Evolutionary conservation across 2,113 vertebrate species (phyloP).

Genomic region (Campylomormyrus tamandua): DNA sequence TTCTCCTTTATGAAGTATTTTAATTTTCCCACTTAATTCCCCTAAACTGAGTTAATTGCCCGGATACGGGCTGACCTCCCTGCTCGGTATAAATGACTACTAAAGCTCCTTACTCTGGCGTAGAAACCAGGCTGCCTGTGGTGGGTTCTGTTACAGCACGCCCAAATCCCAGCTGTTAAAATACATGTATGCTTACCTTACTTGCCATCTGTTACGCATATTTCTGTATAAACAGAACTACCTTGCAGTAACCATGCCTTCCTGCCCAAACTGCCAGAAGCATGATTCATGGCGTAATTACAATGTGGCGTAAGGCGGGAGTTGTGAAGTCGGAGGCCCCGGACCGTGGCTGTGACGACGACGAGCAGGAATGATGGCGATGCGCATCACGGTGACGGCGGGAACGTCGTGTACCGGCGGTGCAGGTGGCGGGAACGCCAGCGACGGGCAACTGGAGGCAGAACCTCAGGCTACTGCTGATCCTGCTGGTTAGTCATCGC

Average conservation of each 20-base stretch:
- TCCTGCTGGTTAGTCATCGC: not conserved
- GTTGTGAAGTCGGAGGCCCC: conserved; percentile 2
- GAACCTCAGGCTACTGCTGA: not conserved
- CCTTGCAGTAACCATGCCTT: not conserved
- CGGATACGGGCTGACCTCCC: not conserved
- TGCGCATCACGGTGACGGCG: not conserved
- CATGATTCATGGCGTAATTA: conserved; percentile 28
- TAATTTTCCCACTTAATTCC: not conserved
- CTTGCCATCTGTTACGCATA: not conserved
- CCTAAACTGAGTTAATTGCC: not conserved
- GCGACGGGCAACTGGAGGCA: not conserved
- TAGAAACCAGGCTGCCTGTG: not conserved
- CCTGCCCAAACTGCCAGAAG: not conserved
- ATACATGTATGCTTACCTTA: not conserved
- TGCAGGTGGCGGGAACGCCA: not conserved
- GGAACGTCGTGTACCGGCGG: not conserved
- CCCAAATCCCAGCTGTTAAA: conserved; percentile 17
- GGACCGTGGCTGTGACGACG: conserved; percentile 17
- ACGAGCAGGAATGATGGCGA: not conserved
- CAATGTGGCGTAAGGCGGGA: not conserved
- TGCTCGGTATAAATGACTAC: not conserved
- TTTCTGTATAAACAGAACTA: conserved; percentile 5
- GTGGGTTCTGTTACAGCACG: not conserved
- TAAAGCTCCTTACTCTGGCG: not conserved
- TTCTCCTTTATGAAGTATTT: not conserved